These are phyloP conservation scores for Nasonovia ribisnigri DNA, from an alignment of 2,888 invertebrate species.

Conservation along the genomic window DNA sequence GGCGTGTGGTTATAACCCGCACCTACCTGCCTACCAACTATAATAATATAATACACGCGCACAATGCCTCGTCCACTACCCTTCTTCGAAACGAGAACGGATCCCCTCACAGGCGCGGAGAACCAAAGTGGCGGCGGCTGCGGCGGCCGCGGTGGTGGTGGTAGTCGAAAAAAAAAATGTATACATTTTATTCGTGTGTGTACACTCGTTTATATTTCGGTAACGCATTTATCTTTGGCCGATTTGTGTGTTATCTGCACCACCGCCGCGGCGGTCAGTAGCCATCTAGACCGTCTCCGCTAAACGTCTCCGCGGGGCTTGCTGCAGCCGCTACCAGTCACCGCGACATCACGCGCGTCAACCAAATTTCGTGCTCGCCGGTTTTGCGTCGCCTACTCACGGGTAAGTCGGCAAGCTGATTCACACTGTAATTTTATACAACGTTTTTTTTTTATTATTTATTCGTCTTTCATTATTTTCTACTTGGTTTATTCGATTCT, in stretches of 20 bases:
- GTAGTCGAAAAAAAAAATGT: slow-evolving; percentile 1
- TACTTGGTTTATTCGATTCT: not conserved
- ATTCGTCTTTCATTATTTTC: not conserved
- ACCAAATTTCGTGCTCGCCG: not conserved
- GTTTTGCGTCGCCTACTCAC: not conserved
- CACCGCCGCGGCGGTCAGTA: slow-evolving; percentile 41
- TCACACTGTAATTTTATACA: not conserved
- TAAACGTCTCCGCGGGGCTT: not conserved
- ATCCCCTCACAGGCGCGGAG: not conserved
- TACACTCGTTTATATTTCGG: not conserved
- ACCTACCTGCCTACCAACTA: slow-evolving; percentile 27
- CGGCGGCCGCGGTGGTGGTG: not conserved
- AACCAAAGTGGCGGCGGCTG: not conserved
- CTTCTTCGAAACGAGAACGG: slow-evolving; percentile 46
- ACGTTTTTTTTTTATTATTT: not conserved
- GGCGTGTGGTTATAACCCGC: slow-evolving; percentile 26
- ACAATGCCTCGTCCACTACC: slow-evolving; percentile 39
- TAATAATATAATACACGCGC: not conserved
- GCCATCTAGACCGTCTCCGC: slow-evolving; percentile 25
- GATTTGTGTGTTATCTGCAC: slow-evolving; percentile 33
- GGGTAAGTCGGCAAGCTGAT: not conserved
- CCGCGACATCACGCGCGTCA: not conserved
- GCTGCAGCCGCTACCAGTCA: not conserved
- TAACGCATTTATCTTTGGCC: slow-evolving; percentile 42
- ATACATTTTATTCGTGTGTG: slow-evolving; percentile 1